Conservation (phyloP, 1,140 invertebrate genomes). For the Drosophila littoralis region DNA sequence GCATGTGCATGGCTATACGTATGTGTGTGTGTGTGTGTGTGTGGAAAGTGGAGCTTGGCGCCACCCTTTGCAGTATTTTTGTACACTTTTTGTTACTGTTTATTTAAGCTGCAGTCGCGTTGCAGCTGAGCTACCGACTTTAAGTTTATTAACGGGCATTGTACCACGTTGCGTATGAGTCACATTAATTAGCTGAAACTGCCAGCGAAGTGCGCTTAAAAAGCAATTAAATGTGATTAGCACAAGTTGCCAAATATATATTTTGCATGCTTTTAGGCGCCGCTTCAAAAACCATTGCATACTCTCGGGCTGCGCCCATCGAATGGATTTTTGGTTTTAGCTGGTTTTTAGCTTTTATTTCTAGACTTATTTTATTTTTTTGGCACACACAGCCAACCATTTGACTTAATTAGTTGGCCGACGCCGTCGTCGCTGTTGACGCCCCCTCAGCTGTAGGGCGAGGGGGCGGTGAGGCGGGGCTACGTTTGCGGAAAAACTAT, state of each 20-base stretch:
- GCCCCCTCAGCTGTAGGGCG: conserved; percentile 7
- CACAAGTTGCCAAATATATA: conserved; percentile 65
- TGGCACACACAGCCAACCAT: conserved; percentile 52
- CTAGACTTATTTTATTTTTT: conserved; percentile 37
- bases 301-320: conserved; percentile 42
- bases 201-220: conserved; percentile 79
- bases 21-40: conserved; percentile 3
- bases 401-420: conserved; percentile 80
- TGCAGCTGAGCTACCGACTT: conserved; percentile 23
- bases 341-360: conserved; percentile 22
- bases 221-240: conserved; percentile 84
- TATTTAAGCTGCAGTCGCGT: conserved; percentile 40
- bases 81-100: conserved; percentile 11
- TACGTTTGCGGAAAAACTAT: conserved; percentile 58
- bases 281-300: conserved; percentile 53
- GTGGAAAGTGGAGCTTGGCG: conserved; percentile 23
- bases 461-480: conserved; percentile 2
- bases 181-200: conserved; percentile 74
- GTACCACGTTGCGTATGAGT: conserved; percentile 60
- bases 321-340: conserved; percentile 40
- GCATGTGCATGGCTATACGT: conserved; percentile 44
- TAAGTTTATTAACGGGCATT: conserved; percentile 37
- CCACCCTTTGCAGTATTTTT: conserved; percentile 45
- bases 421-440: conserved; percentile 45
- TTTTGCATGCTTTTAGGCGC: conserved; percentile 36